Percentiles rank a stretch among this genome's conserved stretches.
These are phyloP conservation scores for Spondyliosoma cantharus DNA, from an alignment of 2,797 vertebrate genomes.

Conservation along the genomic window DNA sequence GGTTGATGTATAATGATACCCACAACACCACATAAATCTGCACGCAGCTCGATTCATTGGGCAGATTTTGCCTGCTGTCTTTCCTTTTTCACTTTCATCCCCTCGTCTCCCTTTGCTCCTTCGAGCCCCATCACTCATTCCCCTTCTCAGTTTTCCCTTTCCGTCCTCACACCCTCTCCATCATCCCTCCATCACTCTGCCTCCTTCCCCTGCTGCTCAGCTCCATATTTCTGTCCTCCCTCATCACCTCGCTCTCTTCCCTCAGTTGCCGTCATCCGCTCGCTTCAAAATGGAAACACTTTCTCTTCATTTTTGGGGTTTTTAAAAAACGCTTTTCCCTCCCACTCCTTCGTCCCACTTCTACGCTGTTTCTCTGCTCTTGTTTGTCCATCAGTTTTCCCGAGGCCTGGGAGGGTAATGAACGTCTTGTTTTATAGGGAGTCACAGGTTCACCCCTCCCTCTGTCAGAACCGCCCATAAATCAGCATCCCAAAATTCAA, in stretches of 20 bases:
- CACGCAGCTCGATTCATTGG: conserved; percentile 72
- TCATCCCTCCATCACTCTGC: conserved; percentile 64
- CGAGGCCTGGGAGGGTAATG: conserved; percentile 55
- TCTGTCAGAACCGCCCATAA: conserved; percentile 65
- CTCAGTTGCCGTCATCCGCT: conserved; percentile 47
- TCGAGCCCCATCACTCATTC: conserved; percentile 75
- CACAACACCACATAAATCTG: conserved; percentile 76
- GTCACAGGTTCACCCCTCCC: conserved; percentile 61
- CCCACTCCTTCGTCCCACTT: conserved; percentile 39
- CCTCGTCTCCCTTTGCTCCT: conserved; percentile 66
- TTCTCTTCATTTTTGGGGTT: conserved; percentile 54
- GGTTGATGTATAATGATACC: conserved; percentile 76
- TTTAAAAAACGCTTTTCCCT: conserved; percentile 43
- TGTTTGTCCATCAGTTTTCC: conserved; percentile 57
- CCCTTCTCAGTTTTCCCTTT: conserved; percentile 73
- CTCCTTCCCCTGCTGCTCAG: conserved; percentile 63
- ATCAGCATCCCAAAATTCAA: conserved; percentile 75
- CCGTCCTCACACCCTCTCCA: conserved; percentile 75
- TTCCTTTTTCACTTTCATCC: conserved; percentile 75
- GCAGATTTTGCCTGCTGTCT: conserved; percentile 78
- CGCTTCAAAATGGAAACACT: conserved; percentile 65
- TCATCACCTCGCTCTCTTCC: conserved; percentile 67
- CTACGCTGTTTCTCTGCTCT: conserved; percentile 43
- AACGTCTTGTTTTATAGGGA: conserved; percentile 71
- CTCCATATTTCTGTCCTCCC: conserved; percentile 76